Percentiles rank a stretch among this genome's conserved stretches.
Conservation (phyloP, 2,113 vertebrate genomes). For the Stigmatopora argus region DNA sequence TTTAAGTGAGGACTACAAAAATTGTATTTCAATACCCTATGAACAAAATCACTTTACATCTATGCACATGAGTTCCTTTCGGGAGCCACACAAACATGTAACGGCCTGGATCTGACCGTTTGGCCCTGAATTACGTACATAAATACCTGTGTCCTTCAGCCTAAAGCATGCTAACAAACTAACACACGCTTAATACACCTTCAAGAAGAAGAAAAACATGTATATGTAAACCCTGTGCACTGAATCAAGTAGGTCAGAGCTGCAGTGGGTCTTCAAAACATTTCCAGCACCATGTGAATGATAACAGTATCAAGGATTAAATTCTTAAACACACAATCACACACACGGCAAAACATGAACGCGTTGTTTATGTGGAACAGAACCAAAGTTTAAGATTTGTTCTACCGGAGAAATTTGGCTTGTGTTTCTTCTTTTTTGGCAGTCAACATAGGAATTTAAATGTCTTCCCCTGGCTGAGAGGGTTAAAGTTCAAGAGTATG, state of each 20-base stretch:
- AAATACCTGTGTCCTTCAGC: too few species aligned
- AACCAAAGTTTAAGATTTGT: slow-evolving; percentile 9
- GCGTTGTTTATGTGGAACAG: neutral
- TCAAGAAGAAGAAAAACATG: slow-evolving; percentile 22
- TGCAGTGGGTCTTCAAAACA: slow-evolving; percentile 61
- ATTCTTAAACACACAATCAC: slow-evolving; percentile 40
- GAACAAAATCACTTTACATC: too few species aligned
- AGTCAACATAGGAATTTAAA: slow-evolving; percentile 3
- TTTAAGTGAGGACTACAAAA: too few species aligned
- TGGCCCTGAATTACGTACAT: too few species aligned
- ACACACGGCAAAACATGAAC: slow-evolving; percentile 12
- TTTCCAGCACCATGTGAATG: slow-evolving; percentile 42
- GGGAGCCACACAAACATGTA: too few species aligned
- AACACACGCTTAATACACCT: slow-evolving; percentile 23
- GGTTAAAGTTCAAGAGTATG: slow-evolving; percentile 33
- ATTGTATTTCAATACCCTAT: too few species aligned
- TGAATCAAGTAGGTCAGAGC: slow-evolving; percentile 66
- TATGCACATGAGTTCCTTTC: too few species aligned
- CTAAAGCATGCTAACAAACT: neutral
- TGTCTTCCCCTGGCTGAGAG: slow-evolving; percentile 9
- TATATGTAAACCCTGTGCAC: slow-evolving; percentile 33
- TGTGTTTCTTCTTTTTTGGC: neutral
- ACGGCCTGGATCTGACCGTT: too few species aligned
- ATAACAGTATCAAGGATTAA: slow-evolving; percentile 60
- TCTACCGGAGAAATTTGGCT: slow-evolving; percentile 6